phyloP scores from a whole-genome alignment of 2,113 vertebrate genomes.

The Chionis minor region DNA sequence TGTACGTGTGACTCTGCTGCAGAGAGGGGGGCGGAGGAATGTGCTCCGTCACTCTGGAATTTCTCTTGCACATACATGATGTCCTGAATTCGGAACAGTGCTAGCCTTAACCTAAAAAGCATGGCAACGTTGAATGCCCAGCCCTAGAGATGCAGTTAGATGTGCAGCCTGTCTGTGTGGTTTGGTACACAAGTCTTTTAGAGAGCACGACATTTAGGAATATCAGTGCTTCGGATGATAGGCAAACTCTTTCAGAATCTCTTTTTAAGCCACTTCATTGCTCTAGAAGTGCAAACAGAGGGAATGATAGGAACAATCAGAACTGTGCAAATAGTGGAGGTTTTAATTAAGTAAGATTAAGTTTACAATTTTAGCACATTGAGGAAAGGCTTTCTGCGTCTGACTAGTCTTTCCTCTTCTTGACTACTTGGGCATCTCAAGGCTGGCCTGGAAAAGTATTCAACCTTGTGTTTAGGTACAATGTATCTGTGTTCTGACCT shows the following conservation, averaged over 20 bases:
- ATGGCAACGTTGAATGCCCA: background rate
- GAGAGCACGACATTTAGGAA: background rate
- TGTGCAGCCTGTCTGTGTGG: accelerated
- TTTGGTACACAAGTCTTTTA: background rate
- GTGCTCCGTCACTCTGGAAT: background rate
- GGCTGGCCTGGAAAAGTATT: background rate
- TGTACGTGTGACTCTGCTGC: accelerated
- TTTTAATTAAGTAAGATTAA: conserved; percentile 32
- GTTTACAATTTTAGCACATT: conserved; percentile 1
- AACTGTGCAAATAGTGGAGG: conserved; percentile 10
- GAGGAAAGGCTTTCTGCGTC: background rate
- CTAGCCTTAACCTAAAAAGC: background rate
- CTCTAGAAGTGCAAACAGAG: conserved; percentile 9
- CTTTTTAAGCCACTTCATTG: background rate
- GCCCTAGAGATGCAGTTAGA: background rate
- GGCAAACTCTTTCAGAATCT: background rate
- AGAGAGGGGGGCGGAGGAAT: background rate
- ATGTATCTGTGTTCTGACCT: background rate
- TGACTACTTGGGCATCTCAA: background rate
- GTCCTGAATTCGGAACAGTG: background rate
- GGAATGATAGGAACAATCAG: background rate
- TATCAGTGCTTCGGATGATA: background rate
- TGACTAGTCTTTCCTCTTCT: background rate
- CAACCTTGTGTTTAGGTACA: background rate
- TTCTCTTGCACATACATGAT: background rate